Evolutionary conservation across 2,888 invertebrate genomes (phyloP).

Genomic region (Deilephila elpenor): DNA sequence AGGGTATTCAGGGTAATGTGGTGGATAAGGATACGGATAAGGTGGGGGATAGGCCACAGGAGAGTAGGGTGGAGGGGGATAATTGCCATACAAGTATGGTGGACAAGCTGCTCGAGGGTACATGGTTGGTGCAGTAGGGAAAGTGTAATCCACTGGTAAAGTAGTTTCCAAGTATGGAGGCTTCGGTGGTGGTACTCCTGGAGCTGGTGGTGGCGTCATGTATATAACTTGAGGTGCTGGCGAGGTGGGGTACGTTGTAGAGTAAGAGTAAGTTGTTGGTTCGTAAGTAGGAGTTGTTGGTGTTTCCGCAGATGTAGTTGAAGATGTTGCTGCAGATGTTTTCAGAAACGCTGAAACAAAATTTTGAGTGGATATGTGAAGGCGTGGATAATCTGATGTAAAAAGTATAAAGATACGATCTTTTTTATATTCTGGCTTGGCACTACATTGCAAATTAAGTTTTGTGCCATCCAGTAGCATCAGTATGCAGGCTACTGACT

Average conservation of each 20-base stretch:
- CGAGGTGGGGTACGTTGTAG: constrained; percentile 40
- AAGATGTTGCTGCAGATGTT: constrained; percentile 38
- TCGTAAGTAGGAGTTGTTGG: constrained; percentile 48
- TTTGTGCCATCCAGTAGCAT: too few species aligned
- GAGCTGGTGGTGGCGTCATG: constrained; percentile 48
- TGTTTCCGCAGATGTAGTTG: constrained; percentile 45
- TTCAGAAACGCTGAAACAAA: constrained; percentile 39
- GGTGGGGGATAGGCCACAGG: constrained; percentile 38
- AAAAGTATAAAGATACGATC: constrained; percentile 17
- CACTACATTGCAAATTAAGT: too few species aligned
- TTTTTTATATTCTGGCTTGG: too few species aligned
- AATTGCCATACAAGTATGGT: constrained; percentile 46
- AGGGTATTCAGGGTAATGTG: constrained; percentile 33
- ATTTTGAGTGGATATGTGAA: background rate
- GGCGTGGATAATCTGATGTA: background rate
- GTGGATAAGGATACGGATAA: constrained; percentile 36
- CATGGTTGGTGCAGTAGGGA: constrained; percentile 41
- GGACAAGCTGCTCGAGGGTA: constrained; percentile 43
- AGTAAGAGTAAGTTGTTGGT: constrained; percentile 46
- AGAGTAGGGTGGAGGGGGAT: constrained; percentile 41
- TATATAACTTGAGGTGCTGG: constrained; percentile 58
- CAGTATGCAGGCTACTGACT: too few species aligned
- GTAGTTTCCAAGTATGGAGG: constrained; percentile 44
- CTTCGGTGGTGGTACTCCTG: constrained; percentile 44
- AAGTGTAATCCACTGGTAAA: constrained; percentile 44